A percentile compares a stretch with the other conserved stretches of the same genome.
Evolutionary conservation across 2,113 vertebrate genomes (phyloP).

Genomic region (Eptesicus fuscus): DNA sequence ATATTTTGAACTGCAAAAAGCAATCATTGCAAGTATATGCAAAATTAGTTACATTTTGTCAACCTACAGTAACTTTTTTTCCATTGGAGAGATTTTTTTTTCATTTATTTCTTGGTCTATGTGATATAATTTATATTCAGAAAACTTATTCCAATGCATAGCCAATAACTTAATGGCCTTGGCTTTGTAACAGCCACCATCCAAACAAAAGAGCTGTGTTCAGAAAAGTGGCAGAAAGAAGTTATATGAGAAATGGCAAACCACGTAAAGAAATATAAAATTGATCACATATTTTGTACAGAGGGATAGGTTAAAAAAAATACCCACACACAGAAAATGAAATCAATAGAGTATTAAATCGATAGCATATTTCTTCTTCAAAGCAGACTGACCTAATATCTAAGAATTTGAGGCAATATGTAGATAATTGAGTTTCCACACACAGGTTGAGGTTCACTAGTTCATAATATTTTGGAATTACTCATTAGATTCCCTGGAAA

Average conservation of each 20-base stretch:
- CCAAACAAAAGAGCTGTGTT: slow-evolving; percentile 42
- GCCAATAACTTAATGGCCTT: slow-evolving; percentile 29
- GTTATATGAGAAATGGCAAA: slow-evolving; percentile 46
- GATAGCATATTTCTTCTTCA: not conserved
- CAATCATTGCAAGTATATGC: slow-evolving; percentile 71
- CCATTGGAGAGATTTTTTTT: slow-evolving; percentile 52
- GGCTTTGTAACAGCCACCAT: slow-evolving; percentile 59
- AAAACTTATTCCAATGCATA: slow-evolving; percentile 48
- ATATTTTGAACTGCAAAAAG: slow-evolving; percentile 79
- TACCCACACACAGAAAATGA: not conserved
- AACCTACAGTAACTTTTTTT: slow-evolving; percentile 67
- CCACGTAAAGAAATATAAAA: not conserved
- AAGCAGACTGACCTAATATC: not conserved
- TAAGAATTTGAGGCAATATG: not conserved
- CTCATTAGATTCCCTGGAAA: not conserved
- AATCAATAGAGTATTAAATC: not conserved
- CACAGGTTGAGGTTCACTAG: not conserved
- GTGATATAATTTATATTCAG: slow-evolving; percentile 65
- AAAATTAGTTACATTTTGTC: slow-evolving; percentile 79
- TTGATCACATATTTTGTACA: not conserved
- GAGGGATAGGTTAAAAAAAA: not conserved
- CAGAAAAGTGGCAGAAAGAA: slow-evolving; percentile 44
- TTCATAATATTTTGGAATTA: not conserved
- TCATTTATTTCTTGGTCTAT: slow-evolving; percentile 58
- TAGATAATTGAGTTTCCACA: not conserved